phyloP scores from a whole-genome alignment of 2,113 vertebrate species.

The Neolamprologus cancellatus region DNA sequence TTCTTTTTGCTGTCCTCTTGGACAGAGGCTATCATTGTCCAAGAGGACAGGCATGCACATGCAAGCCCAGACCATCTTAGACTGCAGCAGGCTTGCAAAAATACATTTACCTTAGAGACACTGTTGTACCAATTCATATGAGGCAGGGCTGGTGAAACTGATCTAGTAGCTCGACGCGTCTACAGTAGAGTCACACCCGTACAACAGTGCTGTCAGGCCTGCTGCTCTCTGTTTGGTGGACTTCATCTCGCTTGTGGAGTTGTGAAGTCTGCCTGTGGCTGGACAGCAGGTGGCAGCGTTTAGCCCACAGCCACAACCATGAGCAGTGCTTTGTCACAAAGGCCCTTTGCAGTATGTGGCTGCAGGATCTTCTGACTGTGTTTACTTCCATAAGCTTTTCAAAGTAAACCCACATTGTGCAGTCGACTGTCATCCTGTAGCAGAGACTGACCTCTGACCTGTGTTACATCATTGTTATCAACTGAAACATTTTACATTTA shows the following conservation, averaged over 20 bases:
- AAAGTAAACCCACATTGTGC: neutral
- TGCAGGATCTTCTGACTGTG: neutral
- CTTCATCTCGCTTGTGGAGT: neutral
- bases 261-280: neutral
- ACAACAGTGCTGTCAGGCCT: neutral
- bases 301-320: neutral
- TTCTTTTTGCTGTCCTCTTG: neutral
- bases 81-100: neutral
- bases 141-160: neutral
- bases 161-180: neutral
- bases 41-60: neutral
- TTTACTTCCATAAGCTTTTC: neutral
- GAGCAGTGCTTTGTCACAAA: neutral
- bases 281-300: neutral
- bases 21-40: neutral
- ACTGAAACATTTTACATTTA: neutral
- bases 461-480: neutral
- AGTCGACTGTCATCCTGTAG: neutral
- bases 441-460: neutral
- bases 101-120: neutral
- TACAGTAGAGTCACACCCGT: neutral
- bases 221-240: neutral
- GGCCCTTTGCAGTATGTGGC: neutral
- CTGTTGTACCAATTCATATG: neutral
- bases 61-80: neutral